Conservation (phyloP, 64 coral and sea anemone species). For the Actinia tenebrosa region DNA sequence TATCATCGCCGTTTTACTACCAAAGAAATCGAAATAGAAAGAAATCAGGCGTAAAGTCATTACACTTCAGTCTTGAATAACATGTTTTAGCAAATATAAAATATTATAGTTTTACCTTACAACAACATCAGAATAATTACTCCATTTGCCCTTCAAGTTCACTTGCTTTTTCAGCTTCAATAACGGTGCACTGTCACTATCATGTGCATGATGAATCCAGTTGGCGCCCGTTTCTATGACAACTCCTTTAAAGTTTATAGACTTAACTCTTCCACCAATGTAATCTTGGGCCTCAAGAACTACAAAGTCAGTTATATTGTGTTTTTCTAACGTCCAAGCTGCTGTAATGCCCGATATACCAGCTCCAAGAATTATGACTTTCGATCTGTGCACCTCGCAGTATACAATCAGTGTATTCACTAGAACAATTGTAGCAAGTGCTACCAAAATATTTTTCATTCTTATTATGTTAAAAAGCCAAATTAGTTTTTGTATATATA, state of each 20-base stretch:
- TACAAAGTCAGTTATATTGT: conserved; percentile 28
- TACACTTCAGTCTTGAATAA: too few species aligned
- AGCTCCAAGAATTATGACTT: conserved; percentile 43
- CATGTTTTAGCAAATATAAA: too few species aligned
- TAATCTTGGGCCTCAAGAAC: conserved; percentile 39
- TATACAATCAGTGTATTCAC: background rate
- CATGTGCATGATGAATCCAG: conserved; percentile 17
- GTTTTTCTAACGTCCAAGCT: conserved; percentile 1
- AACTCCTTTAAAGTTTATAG: conserved; percentile 16
- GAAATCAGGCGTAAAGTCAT: too few species aligned
- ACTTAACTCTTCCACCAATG: conserved; percentile 37
- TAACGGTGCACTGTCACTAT: background rate
- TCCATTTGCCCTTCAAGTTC: conserved; percentile 3
- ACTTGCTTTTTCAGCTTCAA: background rate
- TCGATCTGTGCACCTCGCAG: background rate
- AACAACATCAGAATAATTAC: conserved; percentile 39
- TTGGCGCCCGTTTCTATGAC: conserved; percentile 35
- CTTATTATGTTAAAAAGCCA: background rate
- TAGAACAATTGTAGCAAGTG: background rate
- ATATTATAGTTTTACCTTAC: conserved; percentile 13
- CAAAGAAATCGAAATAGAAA: too few species aligned
- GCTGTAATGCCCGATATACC: conserved; percentile 32
- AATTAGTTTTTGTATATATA: too few species aligned
- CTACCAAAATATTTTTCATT: background rate
- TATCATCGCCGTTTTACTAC: too few species aligned